Evolutionary conservation across 2,797 vertebrate species (phyloP), one percentile per base, ranked within the genome.

Genomic region (Sylvia borin): DNA sequence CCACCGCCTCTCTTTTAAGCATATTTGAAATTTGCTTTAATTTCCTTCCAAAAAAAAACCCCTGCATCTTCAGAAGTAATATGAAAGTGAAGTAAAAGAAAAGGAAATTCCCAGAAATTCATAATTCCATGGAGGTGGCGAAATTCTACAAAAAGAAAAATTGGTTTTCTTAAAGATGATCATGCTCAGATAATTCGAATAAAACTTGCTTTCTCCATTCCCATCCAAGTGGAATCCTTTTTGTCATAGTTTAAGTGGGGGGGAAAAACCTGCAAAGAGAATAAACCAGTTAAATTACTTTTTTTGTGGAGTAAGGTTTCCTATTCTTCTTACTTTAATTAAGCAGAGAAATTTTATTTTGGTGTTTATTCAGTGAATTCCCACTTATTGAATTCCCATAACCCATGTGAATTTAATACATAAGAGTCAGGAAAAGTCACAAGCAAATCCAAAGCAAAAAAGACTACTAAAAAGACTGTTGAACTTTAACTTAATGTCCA

Each of bases 261-360:
- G 15, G 80, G 47, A 73, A 71, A 47, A 77, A 92, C 16, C 27
- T 87, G 26, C 29, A 68, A 88, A 90, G 51, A 68, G 11, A 90
- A 71, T 7, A 85, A 82, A 36, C 5, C 7, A 70, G 13, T 51
- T 73, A 68, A 93, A 93, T 85, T 19, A 77, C 36, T 82, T 96
- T 78, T 89, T 34, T 72, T 71, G 9, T 88, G 50, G 53, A 76
- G 13, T 4, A 91, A 91, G 60, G 13, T 45, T 90, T 93, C 86
- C 82, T 84, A 60, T 12, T 88, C 47, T 91, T 31, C n/a, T 95
- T 90, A 91, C 77, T 95, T 97, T 92, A 96, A 88, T 72, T 90
- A 71, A 94, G 87, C 47, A 75, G 27, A 26, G 45, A 21, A 21
- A 45, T 21, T 25, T 3, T 26, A 31, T 53, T 53, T 92, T 83